A percentile compares a stretch with the other conserved stretches of the same genome.
Evolutionary conservation across 2,113 vertebrate genomes (phyloP).

Genomic region (Channa argus): DNA sequence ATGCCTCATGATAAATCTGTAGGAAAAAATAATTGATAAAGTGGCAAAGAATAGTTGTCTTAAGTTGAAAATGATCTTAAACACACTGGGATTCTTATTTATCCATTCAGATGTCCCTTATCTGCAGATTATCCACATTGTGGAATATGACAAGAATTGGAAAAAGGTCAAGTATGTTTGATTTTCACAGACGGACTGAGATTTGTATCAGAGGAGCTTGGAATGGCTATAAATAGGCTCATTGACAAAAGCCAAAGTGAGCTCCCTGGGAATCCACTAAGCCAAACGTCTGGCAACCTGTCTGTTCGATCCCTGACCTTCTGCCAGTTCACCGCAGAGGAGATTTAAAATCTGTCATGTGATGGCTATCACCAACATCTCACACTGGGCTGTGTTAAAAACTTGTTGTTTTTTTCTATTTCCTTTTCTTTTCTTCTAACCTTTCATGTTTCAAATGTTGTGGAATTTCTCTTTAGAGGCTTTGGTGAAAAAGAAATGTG

Average conservation of each 20-base stretch:
- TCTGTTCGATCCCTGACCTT: slow-evolving; percentile 64
- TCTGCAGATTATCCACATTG: slow-evolving; percentile 50
- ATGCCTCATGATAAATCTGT: slow-evolving; percentile 1
- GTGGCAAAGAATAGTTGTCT: slow-evolving; percentile 13
- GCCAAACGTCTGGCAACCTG: slow-evolving; percentile 63
- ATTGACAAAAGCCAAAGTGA: slow-evolving; percentile 47
- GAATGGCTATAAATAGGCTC: too few relatives aligned
- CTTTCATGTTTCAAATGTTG: too few relatives aligned
- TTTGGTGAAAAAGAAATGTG: too few relatives aligned
- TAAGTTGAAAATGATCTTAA: slow-evolving; percentile 46
- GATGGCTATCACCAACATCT: slow-evolving; percentile 31
- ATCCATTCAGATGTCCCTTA: slow-evolving; percentile 38
- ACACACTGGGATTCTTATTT: slow-evolving; percentile 47
- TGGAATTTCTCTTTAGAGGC: too few relatives aligned
- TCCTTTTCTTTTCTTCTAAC: too few relatives aligned
- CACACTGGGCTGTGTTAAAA: slow-evolving; percentile 9
- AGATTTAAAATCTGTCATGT: slow-evolving; percentile 44
- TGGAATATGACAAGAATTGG: slow-evolving; percentile 43
- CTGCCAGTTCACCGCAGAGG: slow-evolving; percentile 56
- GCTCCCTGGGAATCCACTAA: slow-evolving; percentile 64
- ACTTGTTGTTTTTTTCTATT: slow-evolving; percentile 21
- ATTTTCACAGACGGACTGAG: slow-evolving; percentile 51
- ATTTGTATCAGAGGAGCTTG: slow-evolving; percentile 48
- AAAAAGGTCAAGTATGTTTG: slow-evolving; percentile 63
- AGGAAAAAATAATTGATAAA: background rate